Evolutionary conservation across 2,797 vertebrate genomes (phyloP), one percentile per base, ranked within the genome.

Genomic region (Poecilia picta): DNA sequence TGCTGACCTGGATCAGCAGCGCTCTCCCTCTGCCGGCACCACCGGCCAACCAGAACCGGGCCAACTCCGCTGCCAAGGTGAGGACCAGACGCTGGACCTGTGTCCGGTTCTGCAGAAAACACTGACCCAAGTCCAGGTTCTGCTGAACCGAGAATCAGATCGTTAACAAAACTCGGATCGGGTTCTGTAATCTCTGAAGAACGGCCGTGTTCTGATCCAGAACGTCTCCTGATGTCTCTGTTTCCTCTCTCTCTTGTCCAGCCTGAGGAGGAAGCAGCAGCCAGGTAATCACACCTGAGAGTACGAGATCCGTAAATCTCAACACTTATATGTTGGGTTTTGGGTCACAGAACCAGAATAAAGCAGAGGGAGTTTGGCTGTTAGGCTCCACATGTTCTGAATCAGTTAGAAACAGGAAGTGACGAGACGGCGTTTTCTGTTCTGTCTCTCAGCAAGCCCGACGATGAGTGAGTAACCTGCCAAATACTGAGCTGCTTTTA

Each of bases 1-100:
- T 96, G 57, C 47, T 96, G 81, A 89, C 74, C 1, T 95, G 95
- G 95, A 90, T 96, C 81, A 90, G 85, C 73, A 85, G 75, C 33
- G 89, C 93, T 31, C 84, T 95, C 31, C 95, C 96, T 43, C 94
- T 95, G 28, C 95, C 95, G 0, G 43, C 77, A 0, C 53, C 73
- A 77, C 84, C 82, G 36, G 80, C 88, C 0, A 83, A 33, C 64
- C 55, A 78, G 70, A 85, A 12, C 25, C 70, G n/a, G 36, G 43
- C 78, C 66, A 71, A 76, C 79, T 53, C 83, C 70, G 41, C 16
- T 39, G 41, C 51, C 66, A 75, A 83, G 84, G 90, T 93, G 66
- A 87, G 74, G 10, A 31, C 2, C n/a, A n/a, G 5, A 7, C 2
- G n/a, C 23, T n/a, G 49, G 49, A 33, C 33, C 33, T 15, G 53